phyloP scores from a whole-genome alignment of 2,797 vertebrate species.

The Leptodactylus fallax region DNA sequence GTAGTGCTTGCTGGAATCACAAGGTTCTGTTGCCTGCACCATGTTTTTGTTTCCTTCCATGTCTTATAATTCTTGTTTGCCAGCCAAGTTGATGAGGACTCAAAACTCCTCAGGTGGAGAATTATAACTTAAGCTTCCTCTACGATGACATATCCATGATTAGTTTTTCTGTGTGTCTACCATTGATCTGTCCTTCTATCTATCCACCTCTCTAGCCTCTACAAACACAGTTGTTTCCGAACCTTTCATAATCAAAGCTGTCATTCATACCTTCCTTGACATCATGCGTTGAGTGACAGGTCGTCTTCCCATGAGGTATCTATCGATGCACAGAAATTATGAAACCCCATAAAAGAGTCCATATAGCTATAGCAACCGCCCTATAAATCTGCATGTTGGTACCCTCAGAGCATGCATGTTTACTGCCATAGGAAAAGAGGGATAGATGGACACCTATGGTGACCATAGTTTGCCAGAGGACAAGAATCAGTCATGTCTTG shows the following conservation, averaged over 20 bases:
- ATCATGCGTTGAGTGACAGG: background rate
- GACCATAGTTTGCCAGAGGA: no score
- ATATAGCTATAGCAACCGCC: no score
- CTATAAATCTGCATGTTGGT: no score
- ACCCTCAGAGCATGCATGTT: no score
- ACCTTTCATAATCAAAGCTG: slow-evolving; percentile 1
- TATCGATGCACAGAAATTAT: background rate
- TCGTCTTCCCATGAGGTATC: background rate
- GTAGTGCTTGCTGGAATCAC: background rate
- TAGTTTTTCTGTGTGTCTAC: background rate
- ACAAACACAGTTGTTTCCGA: background rate
- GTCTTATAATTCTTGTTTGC: background rate
- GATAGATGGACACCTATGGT: no score
- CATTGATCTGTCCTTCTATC: slow-evolving; percentile 7
- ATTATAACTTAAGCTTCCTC: background rate
- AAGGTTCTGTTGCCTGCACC: background rate
- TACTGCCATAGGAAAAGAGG: no score
- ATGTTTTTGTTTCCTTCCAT: background rate
- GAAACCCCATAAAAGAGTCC: no score
- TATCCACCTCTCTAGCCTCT: background rate
- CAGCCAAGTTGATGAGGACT: background rate
- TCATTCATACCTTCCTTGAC: background rate
- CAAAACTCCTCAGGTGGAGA: background rate
- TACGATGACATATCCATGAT: background rate
- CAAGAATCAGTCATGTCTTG: no score